Percentiles rank a stretch among this genome's conserved stretches.
These are phyloP conservation scores for Acleris sparsana DNA, from an alignment of 2,888 invertebrate species.

Conservation along the genomic window DNA sequence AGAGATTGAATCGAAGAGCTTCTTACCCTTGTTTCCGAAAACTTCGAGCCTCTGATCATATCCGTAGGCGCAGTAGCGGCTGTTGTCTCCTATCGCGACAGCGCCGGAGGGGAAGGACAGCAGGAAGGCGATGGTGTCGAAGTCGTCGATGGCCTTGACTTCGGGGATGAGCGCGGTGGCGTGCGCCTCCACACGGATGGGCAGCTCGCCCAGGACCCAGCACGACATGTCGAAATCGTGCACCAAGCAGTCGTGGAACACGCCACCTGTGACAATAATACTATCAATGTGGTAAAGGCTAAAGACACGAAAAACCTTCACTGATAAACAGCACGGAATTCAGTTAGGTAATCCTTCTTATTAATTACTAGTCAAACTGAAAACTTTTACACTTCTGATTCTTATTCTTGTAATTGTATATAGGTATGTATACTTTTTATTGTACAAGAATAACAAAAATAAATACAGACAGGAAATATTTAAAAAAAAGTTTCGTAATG, in stretches of 20 bases:
- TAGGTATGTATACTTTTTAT: too few relatives aligned
- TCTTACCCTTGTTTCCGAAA: slow-evolving; percentile 84
- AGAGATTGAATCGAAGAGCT: background rate
- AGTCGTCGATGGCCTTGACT: slow-evolving; percentile 84
- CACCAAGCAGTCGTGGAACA: slow-evolving; percentile 87
- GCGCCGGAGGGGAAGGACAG: slow-evolving; percentile 86
- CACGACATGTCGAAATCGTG: slow-evolving; percentile 87
- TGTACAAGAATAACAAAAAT: too few relatives aligned
- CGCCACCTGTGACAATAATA: slow-evolving; percentile 74
- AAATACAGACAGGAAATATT: too few relatives aligned
- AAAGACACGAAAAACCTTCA: too few relatives aligned
- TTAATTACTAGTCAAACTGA: too few relatives aligned
- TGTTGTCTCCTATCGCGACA: slow-evolving; percentile 85
- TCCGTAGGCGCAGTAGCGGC: slow-evolving; percentile 85
- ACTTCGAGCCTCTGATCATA: slow-evolving; percentile 88
- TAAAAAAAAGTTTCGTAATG: too few relatives aligned
- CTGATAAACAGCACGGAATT: too few relatives aligned
- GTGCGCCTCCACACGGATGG: slow-evolving; percentile 80
- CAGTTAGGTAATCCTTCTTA: too few relatives aligned
- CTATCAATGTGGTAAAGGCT: background rate
- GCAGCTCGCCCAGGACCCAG: slow-evolving; percentile 86
- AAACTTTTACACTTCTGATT: too few relatives aligned
- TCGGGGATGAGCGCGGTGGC: slow-evolving; percentile 84
- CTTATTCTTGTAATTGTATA: too few relatives aligned
- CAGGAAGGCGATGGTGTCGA: slow-evolving; percentile 85